Base-by-base conservation (phyloP, 1,140 invertebrate species). In the Sminthurides bifidus region DNA sequence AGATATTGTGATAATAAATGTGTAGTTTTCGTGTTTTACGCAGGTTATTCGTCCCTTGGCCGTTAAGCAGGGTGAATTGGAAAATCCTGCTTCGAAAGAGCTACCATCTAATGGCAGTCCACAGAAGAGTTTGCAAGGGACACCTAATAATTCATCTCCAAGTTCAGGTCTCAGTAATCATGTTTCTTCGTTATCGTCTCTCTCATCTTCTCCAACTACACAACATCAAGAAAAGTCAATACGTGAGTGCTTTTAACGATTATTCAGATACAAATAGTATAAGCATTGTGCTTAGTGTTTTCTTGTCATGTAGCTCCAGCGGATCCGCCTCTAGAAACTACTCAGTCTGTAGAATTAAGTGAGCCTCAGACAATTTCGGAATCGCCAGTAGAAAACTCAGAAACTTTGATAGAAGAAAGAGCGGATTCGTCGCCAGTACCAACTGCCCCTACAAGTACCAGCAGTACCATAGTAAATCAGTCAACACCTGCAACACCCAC, bases 101-200 rank as follows among this genome's bases (percentile, higher is more conserved):
- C 5, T 19, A 30, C 29, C 23, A 33, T 49, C 46, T 3, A 49
- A 33, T 49, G 35, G 46, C 21, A 49, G 46, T 49, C 60, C 56
- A 19, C 60, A 57, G 17, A 62, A 62, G 46, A 55, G 53, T 43
- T 35, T 58, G 5, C 26, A 33, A 37, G 60, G 56, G 66, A 77
- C 75, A 68, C 72, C 74, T 66, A 77, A 76, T 71, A 76, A 77
- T 69, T 76, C 73, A 68, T 76, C 75, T 64, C 75, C 74, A 63
- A 77, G 74, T 69, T 76, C 75, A 63, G 75, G 73, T 44, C 73
- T 70, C 65, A 66, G 62, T 54, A 77, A 77, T 68, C 75, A 77
- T 59, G 69, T 77, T 52, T 70, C 72, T 30, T 73, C 74, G 23
- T 72, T 72, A 27, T 63, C 61, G 38, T 63, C 61, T 31, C 57